These are phyloP conservation scores for Seriola dumerili DNA, from an alignment of 2,113 vertebrate species.

Conservation along the genomic window DNA sequence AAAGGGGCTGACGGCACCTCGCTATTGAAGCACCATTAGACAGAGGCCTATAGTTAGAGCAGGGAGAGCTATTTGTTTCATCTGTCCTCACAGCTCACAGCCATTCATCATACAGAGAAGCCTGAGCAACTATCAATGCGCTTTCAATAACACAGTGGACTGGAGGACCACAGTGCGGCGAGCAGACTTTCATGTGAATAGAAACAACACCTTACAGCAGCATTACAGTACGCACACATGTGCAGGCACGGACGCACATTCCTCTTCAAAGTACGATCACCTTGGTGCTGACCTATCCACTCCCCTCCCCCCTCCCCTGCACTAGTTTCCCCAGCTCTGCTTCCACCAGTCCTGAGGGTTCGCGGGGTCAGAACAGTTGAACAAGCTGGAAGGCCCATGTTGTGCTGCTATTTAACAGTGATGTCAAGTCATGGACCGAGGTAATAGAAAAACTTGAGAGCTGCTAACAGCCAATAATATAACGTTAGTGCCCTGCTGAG, in stretches of 20 bases:
- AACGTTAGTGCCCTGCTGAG: conserved; percentile 59
- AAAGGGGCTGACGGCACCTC: conserved; percentile 32
- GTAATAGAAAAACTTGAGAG: conserved; percentile 65
- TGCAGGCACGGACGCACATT: neutral
- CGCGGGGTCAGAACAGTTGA: conserved; percentile 58
- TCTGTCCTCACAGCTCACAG: conserved; percentile 41
- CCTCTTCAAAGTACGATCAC: conserved; percentile 24
- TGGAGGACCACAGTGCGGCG: conserved; percentile 15
- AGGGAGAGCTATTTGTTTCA: conserved; percentile 64
- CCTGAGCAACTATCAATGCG: conserved; percentile 51
- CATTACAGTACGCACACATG: neutral
- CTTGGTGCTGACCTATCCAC: conserved; percentile 53
- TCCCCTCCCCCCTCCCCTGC: neutral
- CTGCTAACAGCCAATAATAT: conserved; percentile 64
- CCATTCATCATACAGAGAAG: conserved; percentile 68
- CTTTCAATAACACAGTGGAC: conserved; percentile 54
- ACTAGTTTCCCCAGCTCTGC: neutral
- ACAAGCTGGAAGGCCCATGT: conserved; percentile 59
- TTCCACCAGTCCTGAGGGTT: conserved; percentile 40
- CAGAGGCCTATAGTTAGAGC: conserved; percentile 34
- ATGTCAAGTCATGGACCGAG: conserved; percentile 59
- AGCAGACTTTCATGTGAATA: conserved; percentile 9
- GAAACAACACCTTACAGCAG: neutral
- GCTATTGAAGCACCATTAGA: conserved; percentile 45
- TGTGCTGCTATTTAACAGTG: conserved; percentile 61